Percentiles rank a stretch among this genome's conserved stretches.
phyloP scores from a whole-genome alignment of 2,113 vertebrate genomes.

The Clupea harengus region DNA sequence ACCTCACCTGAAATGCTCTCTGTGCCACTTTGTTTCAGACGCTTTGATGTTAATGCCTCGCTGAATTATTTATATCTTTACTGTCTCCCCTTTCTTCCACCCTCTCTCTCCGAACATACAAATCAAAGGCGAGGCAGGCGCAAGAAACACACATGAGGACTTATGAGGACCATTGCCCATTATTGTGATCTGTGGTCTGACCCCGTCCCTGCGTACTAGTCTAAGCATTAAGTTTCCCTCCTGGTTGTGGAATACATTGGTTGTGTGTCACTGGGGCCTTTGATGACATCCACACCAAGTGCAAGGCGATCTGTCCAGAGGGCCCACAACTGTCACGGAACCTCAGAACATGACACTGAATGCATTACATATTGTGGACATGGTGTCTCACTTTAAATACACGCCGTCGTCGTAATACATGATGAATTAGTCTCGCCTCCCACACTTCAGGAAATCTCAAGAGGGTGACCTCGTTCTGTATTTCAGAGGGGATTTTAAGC shows the following conservation, averaged over 20 bases:
- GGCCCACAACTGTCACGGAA: neutral
- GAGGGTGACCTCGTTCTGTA: conserved; percentile 9
- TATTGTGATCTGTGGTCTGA: neutral
- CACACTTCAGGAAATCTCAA: neutral
- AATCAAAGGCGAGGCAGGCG: neutral
- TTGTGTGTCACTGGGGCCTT: neutral
- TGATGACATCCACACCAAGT: neutral
- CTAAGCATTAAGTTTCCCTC: neutral
- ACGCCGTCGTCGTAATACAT: neutral
- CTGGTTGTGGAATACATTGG: neutral
- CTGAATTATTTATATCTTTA: neutral
- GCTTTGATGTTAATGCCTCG: neutral
- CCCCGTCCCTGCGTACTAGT: neutral
- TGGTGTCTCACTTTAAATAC: neutral
- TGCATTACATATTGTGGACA: neutral
- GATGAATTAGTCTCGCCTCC: neutral
- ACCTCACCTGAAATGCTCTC: neutral
- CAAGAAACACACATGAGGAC: neutral
- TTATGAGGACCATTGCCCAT: neutral
- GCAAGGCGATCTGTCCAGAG: neutral
- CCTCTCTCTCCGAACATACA: neutral
- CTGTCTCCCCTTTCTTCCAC: neutral
- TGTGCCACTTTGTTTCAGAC: neutral
- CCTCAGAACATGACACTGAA: neutral
- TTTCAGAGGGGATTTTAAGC: neutral